phyloP scores from a whole-genome alignment of 2,797 vertebrate species.

The Tadarida brasiliensis region DNA sequence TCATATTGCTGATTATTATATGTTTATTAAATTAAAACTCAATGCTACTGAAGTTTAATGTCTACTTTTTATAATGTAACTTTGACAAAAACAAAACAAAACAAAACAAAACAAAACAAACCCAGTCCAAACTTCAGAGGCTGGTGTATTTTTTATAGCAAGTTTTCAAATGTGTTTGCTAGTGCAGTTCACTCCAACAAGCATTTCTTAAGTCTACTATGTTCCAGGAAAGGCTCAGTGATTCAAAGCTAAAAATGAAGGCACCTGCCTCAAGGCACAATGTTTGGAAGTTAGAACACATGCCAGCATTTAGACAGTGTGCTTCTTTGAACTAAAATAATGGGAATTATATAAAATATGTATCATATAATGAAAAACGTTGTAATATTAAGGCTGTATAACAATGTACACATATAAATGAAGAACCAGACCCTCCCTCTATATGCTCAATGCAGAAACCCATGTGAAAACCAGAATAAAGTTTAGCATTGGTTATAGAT shows the following conservation, averaged over 20 bases:
- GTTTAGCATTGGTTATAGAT: conserved; percentile 71
- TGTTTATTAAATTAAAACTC: background rate
- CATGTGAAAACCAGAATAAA: conserved; percentile 44
- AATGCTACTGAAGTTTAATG: background rate
- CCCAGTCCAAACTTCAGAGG: background rate
- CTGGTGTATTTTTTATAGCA: background rate
- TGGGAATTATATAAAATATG: background rate
- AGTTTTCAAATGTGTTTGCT: background rate
- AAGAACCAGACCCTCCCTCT: conserved; percentile 12
- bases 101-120: too few species aligned
- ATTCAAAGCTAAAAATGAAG: background rate
- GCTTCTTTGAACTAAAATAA: background rate
- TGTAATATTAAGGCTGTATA: background rate
- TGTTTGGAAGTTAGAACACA: background rate
- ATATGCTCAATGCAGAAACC: conserved; percentile 22
- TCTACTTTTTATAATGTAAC: background rate
- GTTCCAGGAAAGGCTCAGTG: background rate
- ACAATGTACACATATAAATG: background rate
- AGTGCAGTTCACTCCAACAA: background rate
- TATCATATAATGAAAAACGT: background rate
- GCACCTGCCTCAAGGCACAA: background rate
- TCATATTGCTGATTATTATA: background rate
- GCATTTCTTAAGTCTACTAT: background rate
- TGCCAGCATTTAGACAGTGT: background rate
- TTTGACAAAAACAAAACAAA: conserved; percentile 16